A percentile compares a stretch with the other conserved stretches of the same genome.
Conservation (phyloP, 23 tunicate species). For the Botrylloides violaceus region DNA sequence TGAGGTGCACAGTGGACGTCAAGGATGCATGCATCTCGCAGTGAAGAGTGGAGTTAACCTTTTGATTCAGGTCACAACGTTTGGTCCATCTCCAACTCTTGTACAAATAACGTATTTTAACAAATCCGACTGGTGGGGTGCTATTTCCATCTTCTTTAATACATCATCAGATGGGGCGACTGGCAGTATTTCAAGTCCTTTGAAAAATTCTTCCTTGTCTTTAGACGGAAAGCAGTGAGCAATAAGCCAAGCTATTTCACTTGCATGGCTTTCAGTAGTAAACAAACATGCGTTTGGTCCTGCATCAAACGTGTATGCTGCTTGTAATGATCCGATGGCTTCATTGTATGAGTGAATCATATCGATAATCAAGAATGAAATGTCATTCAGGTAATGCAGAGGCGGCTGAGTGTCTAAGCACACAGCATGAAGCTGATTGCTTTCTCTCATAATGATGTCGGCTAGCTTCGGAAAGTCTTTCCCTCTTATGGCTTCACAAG, state of each 20-base stretch:
- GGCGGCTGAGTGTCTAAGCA: slow-evolving; percentile 84
- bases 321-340: slow-evolving; percentile 7
- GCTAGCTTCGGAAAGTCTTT: slow-evolving; percentile 58
- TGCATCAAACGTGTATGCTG: slow-evolving; percentile 91
- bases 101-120: slow-evolving; percentile 11
- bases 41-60: too few species aligned
- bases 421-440: slow-evolving; percentile 81
- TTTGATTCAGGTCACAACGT: not conserved
- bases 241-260: slow-evolving; percentile 36
- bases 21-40: too few species aligned
- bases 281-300: slow-evolving; percentile 91
- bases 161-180: not conserved
- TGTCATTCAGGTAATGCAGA: slow-evolving; percentile 43
- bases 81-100: slow-evolving; percentile 5
- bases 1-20: too few species aligned
- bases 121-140: not conserved
- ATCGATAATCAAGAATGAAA: slow-evolving; percentile 34
- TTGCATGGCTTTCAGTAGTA: slow-evolving; percentile 20
- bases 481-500: slow-evolving; percentile 35
- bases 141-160: not conserved
- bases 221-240: slow-evolving; percentile 21
- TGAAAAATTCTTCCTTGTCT: slow-evolving; percentile 15
- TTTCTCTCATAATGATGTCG: slow-evolving; percentile 67
- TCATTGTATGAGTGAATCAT: slow-evolving; percentile 69
- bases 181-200: slow-evolving; percentile 12